These are phyloP conservation scores for Mnemiopsis leidyi DNA, from an alignment of 37 sponge, comb jelly and placozoan species.

Conservation along the genomic window DNA sequence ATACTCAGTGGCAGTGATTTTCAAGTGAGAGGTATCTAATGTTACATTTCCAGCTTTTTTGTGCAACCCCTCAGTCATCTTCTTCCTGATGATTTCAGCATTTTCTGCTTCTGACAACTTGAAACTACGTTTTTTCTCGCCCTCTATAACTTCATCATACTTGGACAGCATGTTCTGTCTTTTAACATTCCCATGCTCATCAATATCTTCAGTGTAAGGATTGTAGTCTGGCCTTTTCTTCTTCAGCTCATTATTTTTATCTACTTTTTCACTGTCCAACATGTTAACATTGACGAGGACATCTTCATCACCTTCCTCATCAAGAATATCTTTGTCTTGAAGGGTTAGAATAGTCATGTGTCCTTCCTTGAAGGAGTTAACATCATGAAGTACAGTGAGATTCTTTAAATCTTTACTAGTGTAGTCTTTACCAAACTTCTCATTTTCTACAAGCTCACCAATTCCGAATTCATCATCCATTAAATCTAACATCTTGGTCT, in stretches of 20 bases:
- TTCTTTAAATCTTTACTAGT: slow-evolving; percentile 70
- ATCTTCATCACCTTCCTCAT: slow-evolving; percentile 74
- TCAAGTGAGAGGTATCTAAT: background rate
- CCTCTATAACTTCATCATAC: slow-evolving; percentile 92
- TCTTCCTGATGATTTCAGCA: background rate
- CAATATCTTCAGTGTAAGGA: slow-evolving; percentile 82
- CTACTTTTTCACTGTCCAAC: slow-evolving; percentile 77
- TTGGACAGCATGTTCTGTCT: slow-evolving; percentile 72
- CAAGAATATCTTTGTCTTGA: slow-evolving; percentile 80
- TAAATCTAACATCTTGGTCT: slow-evolving; percentile 78
- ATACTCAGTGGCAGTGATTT: slow-evolving; percentile 75
- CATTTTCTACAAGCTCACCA: slow-evolving; percentile 70
- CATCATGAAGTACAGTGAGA: slow-evolving; percentile 75
- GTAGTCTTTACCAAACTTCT: slow-evolving; percentile 67
- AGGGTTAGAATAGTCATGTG: slow-evolving; percentile 71
- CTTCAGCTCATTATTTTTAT: slow-evolving; percentile 73
- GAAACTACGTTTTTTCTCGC: slow-evolving; percentile 76
- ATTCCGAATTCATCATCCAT: slow-evolving; percentile 94
- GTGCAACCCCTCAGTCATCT: background rate
- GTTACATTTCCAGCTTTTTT: background rate
- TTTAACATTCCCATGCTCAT: slow-evolving; percentile 81
- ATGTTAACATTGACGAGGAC: slow-evolving; percentile 84
- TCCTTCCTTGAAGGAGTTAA: slow-evolving; percentile 74
- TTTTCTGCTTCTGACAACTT: slow-evolving; percentile 65
- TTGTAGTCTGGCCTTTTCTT: slow-evolving; percentile 75